Conservation (phyloP, 2,888 invertebrate genomes). For the Drosophila hamatofila region DNA sequence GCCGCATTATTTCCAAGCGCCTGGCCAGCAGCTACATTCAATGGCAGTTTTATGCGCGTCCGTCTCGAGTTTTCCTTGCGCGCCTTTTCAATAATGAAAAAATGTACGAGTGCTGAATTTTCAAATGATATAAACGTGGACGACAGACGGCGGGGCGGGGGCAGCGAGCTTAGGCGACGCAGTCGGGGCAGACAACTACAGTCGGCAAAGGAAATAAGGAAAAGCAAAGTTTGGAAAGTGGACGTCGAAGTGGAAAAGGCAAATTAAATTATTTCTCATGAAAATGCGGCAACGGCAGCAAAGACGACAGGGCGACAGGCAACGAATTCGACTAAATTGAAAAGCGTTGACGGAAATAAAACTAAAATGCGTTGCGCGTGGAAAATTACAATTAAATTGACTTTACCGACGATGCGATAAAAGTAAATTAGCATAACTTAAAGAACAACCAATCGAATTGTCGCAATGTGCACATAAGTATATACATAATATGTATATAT, state of each 20-base stretch:
- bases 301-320: constrained; percentile 26
- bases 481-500: background rate
- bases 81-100: constrained; percentile 69
- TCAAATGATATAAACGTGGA: constrained; percentile 63
- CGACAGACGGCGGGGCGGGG: background rate
- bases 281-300: constrained; percentile 56
- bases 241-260: constrained; percentile 78
- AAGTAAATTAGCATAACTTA: constrained; percentile 83
- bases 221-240: constrained; percentile 75
- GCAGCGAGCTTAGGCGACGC: background rate
- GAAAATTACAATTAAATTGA: constrained; percentile 82
- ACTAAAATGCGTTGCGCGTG: constrained; percentile 69
- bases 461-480: constrained; percentile 1
- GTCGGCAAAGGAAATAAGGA: constrained; percentile 59
- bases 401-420: constrained; percentile 76
- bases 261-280: constrained; percentile 78
- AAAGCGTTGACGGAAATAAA: constrained; percentile 68
- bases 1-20: constrained; percentile 60
- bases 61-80: constrained; percentile 51
- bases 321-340: constrained; percentile 54
- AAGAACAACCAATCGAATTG: constrained; percentile 59
- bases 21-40: constrained; percentile 64
- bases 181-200: constrained; percentile 49
- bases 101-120: constrained; percentile 74
- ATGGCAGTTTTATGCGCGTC: constrained; percentile 62